phyloP scores from a whole-genome alignment of 53 echinoderm and acorn worm species.

The Pentamera pediparva region DNA sequence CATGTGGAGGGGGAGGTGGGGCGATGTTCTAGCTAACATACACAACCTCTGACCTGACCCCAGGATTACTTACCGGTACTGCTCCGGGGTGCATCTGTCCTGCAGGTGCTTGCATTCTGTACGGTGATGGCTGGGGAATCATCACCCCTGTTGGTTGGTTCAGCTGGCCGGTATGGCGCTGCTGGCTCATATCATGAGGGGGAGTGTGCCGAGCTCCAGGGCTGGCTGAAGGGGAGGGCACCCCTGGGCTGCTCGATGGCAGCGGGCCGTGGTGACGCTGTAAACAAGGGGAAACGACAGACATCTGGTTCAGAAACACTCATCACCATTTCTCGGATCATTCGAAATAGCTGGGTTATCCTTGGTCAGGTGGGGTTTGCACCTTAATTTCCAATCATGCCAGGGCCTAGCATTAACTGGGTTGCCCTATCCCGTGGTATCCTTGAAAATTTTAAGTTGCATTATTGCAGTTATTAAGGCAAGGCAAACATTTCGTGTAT shows the following conservation, averaged over 20 bases:
- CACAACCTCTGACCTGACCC: too few relatives aligned
- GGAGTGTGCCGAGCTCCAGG: slow-evolving; percentile 53
- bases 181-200: slow-evolving; percentile 94
- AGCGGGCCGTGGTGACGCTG: slow-evolving; percentile 68
- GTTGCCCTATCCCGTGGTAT: too few relatives aligned
- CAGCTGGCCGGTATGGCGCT: slow-evolving; percentile 60
- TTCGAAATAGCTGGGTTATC: too few relatives aligned
- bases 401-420: too few relatives aligned
- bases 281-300: slow-evolving; percentile 3
- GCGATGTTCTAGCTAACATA: too few relatives aligned
- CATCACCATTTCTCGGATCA: too few relatives aligned
- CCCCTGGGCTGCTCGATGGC: slow-evolving; percentile 58
- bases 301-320: background rate
- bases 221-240: slow-evolving; percentile 76
- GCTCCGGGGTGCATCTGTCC: slow-evolving; percentile 12
- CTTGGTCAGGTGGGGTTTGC: too few relatives aligned
- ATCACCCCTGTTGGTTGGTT: slow-evolving; percentile 51
- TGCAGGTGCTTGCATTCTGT: slow-evolving; percentile 26
- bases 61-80: background rate
- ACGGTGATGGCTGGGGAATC: slow-evolving; percentile 22
- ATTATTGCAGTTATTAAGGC: too few relatives aligned
- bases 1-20: slow-evolving; percentile 60
- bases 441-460: too few relatives aligned
- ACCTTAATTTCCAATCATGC: too few relatives aligned
- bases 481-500: too few relatives aligned